Percentiles rank a stretch among this genome's conserved stretches.
Conservation (phyloP, 2,888 invertebrate species). For the Phrixothrix hirtus region DNA sequence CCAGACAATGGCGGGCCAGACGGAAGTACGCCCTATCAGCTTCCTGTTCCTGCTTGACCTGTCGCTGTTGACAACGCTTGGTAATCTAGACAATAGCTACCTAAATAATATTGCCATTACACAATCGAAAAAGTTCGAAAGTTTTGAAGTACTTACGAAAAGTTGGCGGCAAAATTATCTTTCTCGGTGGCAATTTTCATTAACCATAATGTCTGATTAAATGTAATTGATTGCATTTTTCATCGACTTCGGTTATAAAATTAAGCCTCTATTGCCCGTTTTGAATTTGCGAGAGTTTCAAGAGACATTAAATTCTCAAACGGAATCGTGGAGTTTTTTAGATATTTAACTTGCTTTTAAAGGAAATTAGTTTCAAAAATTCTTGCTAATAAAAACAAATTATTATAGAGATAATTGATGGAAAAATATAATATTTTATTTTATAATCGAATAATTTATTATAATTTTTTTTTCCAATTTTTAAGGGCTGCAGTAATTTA, state of each 20-base stretch:
- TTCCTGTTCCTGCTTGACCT: slow-evolving; percentile 33
- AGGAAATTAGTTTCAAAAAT: slow-evolving; percentile 7
- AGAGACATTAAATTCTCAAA: slow-evolving; percentile 25
- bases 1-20: slow-evolving; percentile 39
- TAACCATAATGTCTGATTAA: slow-evolving; percentile 20
- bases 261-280: slow-evolving; percentile 26
- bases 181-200: slow-evolving; percentile 14
- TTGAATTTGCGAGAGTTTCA: slow-evolving; percentile 21
- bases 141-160: background rate
- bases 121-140: slow-evolving; percentile 5
- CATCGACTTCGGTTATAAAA: slow-evolving; percentile 26
- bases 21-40: slow-evolving; percentile 36
- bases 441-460: no score
- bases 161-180: slow-evolving; percentile 6
- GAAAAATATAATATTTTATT: no score
- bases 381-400: slow-evolving; percentile 8
- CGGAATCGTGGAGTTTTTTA: slow-evolving; percentile 20
- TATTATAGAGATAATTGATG: slow-evolving; percentile 1
- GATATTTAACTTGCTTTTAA: slow-evolving; percentile 15
- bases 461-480: background rate
- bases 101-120: slow-evolving; percentile 17
- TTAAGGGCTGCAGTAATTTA: no score
- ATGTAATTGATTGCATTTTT: slow-evolving; percentile 28
- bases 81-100: slow-evolving; percentile 24
- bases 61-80: slow-evolving; percentile 26